Base-by-base conservation (phyloP, 30 jellyfish, hydroid and myxozoan genomes). In the Aurelia sp. region DNA sequence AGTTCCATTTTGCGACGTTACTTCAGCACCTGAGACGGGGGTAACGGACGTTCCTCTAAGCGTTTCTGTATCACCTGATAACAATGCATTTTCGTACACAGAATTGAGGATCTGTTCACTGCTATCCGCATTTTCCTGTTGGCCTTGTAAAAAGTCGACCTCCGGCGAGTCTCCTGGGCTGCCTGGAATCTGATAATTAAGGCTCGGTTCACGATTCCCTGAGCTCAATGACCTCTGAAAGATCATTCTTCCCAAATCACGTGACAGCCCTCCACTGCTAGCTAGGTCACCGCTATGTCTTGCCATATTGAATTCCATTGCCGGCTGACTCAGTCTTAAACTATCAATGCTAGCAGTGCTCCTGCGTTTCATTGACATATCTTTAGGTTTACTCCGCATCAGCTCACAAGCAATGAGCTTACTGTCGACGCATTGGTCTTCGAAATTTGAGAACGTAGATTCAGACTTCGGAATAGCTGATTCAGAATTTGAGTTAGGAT, bases 251-350 rank as follows among this genome's bases (percentile, higher is more conserved):
- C 94, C 66, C 9, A 85, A 37, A 23, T 65, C 76, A 18, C 94
- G 78, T 37, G 85, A 73, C 27, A 85, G 59, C 47, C 87, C 76
- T 37, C 87, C 52, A 50, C 79, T 73, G 48, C 48, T 10, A 48
- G 65, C 62, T 31, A 55, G 75, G 47, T 85, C 94, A 6, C 66
- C 87, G 15, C 69, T 21, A 23, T 51, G 71, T 48, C 85, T 44
- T 16, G 91, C 79, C 66, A 90, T 44, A 52, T 85, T 91, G 70
- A 86, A 83, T 50, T 87, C 96, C 37, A 81, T 76, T 1, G 98
- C 98, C 0, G 98, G 98, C 81, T 93, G 98, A 37, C 91, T 72
- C 33, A 88, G 77, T 13, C 97, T 81, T 23, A 93, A 41, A 61
- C 96, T 74, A 5, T 86, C 97, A 47, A 81, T 19, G 55, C 89